Percentiles rank a stretch among this genome's conserved stretches.
These are phyloP conservation scores for Archocentrus centrarchus DNA, from an alignment of 2,113 vertebrate species.

Conservation along the genomic window DNA sequence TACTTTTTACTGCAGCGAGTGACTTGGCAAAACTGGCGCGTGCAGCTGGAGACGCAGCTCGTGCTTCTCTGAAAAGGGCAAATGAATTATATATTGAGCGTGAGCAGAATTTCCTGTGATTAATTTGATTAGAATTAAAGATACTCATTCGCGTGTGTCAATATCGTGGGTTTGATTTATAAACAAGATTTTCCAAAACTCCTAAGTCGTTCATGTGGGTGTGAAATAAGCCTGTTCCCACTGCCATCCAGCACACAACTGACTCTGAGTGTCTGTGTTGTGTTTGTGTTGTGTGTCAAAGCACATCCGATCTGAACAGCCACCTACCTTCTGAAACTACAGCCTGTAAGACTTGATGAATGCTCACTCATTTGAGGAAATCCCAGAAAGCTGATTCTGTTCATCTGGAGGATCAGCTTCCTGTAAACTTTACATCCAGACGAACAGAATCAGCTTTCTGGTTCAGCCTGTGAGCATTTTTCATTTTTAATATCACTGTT, in stretches of 20 bases:
- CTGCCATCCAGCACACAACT: not conserved
- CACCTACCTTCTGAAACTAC: conserved; percentile 7
- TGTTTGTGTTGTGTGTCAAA: not conserved
- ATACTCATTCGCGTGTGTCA: not conserved
- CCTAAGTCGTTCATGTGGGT: not conserved
- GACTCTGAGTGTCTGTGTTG: not conserved
- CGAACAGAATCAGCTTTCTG: not conserved
- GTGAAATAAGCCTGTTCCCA: not conserved
- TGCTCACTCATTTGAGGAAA: not conserved
- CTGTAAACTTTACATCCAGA: not conserved
- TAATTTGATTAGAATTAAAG: conserved; percentile 13
- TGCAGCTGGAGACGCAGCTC: not conserved
- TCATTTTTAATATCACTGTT: not conserved
- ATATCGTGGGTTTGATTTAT: not conserved
- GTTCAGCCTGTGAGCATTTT: not conserved
- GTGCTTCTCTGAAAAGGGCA: not conserved
- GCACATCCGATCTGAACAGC: conserved; percentile 21
- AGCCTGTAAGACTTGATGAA: not conserved
- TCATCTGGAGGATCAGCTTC: not conserved
- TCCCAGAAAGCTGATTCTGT: not conserved
- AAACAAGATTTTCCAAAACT: conserved; percentile 11
- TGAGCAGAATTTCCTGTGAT: not conserved
- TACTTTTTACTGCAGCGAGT: not conserved
- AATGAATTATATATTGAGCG: not conserved
- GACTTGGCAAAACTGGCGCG: not conserved